Percentiles rank a stretch among this genome's conserved stretches.
These are phyloP conservation scores for Antitype chi DNA, from an alignment of 2,888 invertebrate genomes.

Conservation along the genomic window DNA sequence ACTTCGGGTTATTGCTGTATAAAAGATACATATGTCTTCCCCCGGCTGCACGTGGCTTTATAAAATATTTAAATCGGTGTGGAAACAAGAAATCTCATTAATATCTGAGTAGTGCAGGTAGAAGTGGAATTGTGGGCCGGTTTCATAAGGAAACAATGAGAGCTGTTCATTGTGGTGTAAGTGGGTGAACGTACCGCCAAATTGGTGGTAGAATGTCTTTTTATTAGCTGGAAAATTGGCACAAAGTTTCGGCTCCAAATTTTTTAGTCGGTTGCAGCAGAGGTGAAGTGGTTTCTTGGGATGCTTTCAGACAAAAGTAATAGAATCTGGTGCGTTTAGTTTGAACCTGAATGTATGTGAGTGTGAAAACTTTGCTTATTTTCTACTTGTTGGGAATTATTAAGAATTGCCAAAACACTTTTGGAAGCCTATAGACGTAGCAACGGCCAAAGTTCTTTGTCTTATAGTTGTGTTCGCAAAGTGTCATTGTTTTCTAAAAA, in stretches of 20 bases:
- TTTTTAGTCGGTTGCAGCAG: not conserved
- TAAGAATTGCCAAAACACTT: not conserved
- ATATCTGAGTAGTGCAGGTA: constrained; percentile 70
- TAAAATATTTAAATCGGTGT: constrained; percentile 75
- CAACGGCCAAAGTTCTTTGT: constrained; percentile 16
- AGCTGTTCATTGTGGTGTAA: constrained; percentile 44
- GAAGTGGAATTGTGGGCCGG: constrained; percentile 54
- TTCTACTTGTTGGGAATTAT: constrained; percentile 1
- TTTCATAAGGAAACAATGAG: constrained; percentile 44
- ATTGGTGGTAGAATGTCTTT: constrained; percentile 37
- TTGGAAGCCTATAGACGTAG: not conserved
- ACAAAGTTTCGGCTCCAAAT: not conserved
- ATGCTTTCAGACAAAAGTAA: not conserved
- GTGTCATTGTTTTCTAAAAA: not conserved
- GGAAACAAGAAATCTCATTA: constrained; percentile 74
- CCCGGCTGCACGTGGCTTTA: constrained; percentile 69
- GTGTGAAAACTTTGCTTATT: not conserved
- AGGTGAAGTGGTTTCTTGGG: not conserved
- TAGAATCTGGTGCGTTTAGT: not conserved
- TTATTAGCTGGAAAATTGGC: constrained; percentile 45
- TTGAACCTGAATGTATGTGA: not conserved
- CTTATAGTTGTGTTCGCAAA: not conserved
- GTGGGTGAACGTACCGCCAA: constrained; percentile 39
- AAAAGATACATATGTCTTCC: constrained; percentile 71
- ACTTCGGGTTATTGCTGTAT: constrained; percentile 68